Percentiles rank a stretch among this genome's conserved stretches.
These are phyloP conservation scores for Callimico goeldii DNA, from an alignment of 2,797 vertebrate genomes.

Conservation along the genomic window DNA sequence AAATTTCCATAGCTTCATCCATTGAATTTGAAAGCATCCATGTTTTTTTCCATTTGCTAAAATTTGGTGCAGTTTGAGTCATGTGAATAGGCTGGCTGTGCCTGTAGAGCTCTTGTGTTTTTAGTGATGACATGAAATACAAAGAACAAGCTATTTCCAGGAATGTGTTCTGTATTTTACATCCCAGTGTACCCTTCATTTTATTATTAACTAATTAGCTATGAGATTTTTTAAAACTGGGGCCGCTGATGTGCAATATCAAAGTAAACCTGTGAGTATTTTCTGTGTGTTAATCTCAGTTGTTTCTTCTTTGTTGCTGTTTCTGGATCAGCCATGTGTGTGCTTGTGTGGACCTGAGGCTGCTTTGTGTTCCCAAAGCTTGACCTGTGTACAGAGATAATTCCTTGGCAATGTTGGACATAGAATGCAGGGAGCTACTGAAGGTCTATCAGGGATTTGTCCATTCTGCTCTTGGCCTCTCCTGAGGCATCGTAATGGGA, in stretches of 20 bases:
- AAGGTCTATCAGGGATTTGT: not conserved
- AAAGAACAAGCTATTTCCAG: conserved; percentile 78
- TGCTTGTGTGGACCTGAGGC: conserved; percentile 77
- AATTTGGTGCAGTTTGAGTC: conserved; percentile 81
- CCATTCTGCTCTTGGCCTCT: conserved; percentile 12
- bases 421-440: conserved; percentile 8
- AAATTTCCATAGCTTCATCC: conserved; percentile 76
- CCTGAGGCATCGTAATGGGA: not conserved
- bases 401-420: not conserved
- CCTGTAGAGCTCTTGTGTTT: conserved; percentile 80
- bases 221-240: conserved; percentile 77
- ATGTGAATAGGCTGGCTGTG: conserved; percentile 75
- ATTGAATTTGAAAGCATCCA: conserved; percentile 75
- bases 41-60: conserved; percentile 84
- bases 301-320: conserved; percentile 76
- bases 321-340: conserved; percentile 76
- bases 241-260: conserved; percentile 87
- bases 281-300: conserved; percentile 77
- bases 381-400: conserved; percentile 66
- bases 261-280: conserved; percentile 80
- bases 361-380: conserved; percentile 71
- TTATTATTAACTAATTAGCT: conserved; percentile 84
- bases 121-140: conserved; percentile 77
- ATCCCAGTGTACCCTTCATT: conserved; percentile 75
- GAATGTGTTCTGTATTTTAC: conserved; percentile 84